Conservation (phyloP, 2,888 invertebrate genomes). For the Cephalotes varians region DNA sequence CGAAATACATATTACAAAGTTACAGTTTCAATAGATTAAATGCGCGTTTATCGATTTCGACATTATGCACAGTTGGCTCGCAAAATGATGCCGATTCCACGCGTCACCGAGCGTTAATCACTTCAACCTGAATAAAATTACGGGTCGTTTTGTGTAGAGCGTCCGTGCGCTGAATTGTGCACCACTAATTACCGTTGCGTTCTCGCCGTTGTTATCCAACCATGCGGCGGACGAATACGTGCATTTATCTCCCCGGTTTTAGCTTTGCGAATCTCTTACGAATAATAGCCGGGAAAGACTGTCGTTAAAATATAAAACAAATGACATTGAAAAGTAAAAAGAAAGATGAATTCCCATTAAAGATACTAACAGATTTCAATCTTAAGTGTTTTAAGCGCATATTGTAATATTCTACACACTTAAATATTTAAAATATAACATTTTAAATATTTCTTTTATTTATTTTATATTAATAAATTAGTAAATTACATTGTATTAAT, state of each 20-base stretch:
- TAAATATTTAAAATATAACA: neutral
- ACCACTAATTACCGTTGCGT: slow-evolving; percentile 57
- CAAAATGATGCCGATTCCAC: slow-evolving; percentile 59
- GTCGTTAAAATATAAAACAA: slow-evolving; percentile 45
- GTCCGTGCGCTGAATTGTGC: slow-evolving; percentile 55
- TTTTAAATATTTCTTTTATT: neutral
- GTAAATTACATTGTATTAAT: neutral
- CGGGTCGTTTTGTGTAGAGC: slow-evolving; percentile 57
- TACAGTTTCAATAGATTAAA: slow-evolving; percentile 52
- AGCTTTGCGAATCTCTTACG: slow-evolving; percentile 50
- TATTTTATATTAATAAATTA: neutral
- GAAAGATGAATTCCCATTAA: slow-evolving; percentile 14
- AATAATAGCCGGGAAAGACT: slow-evolving; percentile 38
- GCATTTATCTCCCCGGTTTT: slow-evolving; percentile 50
- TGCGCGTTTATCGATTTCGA: slow-evolving; percentile 53
- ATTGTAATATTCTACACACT: neutral
- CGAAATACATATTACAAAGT: slow-evolving; percentile 41
- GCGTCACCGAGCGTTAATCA: slow-evolving; percentile 60
- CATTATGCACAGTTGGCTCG: slow-evolving; percentile 60
- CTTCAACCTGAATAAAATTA: slow-evolving; percentile 59
- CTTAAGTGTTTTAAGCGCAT: neutral
- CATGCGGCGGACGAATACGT: slow-evolving; percentile 47
- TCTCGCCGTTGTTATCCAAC: slow-evolving; percentile 58
- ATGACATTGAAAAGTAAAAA: slow-evolving; percentile 5
- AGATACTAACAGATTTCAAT: neutral